Conservation (phyloP, 2,888 invertebrate genomes). For the Leucophenga montana region DNA sequence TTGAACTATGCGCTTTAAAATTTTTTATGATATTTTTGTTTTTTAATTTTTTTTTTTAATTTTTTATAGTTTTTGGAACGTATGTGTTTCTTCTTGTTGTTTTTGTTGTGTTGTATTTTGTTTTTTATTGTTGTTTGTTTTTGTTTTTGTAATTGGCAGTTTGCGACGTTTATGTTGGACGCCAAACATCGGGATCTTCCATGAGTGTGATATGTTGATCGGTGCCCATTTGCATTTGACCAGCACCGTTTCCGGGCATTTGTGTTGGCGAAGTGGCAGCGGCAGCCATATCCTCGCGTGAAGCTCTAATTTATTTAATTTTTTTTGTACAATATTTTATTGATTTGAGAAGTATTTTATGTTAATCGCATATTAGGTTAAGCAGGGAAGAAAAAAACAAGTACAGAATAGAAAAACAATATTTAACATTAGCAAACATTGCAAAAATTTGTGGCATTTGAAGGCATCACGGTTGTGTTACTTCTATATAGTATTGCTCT, state of each 20-base stretch:
- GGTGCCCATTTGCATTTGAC: conserved; percentile 72
- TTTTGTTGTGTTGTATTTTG: conserved; percentile 34
- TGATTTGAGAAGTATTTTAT: conserved; percentile 30
- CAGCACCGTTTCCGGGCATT: conserved; percentile 75
- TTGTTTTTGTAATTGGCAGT: conserved; percentile 51
- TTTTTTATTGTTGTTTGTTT: conserved; percentile 30
- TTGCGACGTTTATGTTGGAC: conserved; percentile 84
- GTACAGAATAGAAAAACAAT: conserved; percentile 42
- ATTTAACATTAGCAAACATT: conserved; percentile 48
- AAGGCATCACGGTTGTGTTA: background rate
- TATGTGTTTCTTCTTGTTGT: conserved; percentile 30
- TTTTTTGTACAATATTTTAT: conserved; percentile 23
- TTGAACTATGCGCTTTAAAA: conserved; percentile 56
- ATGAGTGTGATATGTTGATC: conserved; percentile 86
- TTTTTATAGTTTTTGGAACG: conserved; percentile 25
- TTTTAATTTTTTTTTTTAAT: conserved; percentile 32
- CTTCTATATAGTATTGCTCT: background rate
- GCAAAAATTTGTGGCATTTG: background rate
- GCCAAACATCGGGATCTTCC: conserved; percentile 95
- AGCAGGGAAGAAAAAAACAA: conserved; percentile 61
- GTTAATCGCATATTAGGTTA: conserved; percentile 47
- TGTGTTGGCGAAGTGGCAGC: conserved; percentile 81
- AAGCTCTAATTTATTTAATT: conserved; percentile 79
- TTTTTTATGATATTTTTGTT: conserved; percentile 48
- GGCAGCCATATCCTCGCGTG: conserved; percentile 88